phyloP scores from a whole-genome alignment of 1,140 invertebrate species.

The Brachionus manjavacas region DNA sequence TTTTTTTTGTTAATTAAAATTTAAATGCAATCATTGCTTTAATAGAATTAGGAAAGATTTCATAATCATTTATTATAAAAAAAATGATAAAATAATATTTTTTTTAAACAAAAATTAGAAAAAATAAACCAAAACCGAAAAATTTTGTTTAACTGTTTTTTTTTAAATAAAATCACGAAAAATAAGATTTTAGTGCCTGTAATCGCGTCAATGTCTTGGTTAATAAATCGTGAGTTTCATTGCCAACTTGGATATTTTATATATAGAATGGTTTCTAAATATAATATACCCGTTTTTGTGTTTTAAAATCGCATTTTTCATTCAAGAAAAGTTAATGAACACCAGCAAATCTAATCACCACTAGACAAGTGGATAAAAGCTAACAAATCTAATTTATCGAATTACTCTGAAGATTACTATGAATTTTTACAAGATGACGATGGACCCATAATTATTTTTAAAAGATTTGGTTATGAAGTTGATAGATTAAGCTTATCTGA shows the following conservation, averaged over 20 bases:
- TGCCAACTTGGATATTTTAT: slow-evolving; percentile 15
- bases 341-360: neutral
- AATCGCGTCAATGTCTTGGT: neutral
- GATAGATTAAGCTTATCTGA: neutral
- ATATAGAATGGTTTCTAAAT: slow-evolving; percentile 28
- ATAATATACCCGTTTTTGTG: neutral
- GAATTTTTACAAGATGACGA: neutral
- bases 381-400: neutral
- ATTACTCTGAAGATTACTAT: neutral
- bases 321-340: neutral
- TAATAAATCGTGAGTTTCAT: neutral
- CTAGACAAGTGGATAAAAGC: neutral
- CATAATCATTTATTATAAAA: neutral
- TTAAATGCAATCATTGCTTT: neutral
- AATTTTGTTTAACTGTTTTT: neutral
- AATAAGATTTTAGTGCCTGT: neutral
- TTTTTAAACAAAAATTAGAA: too few relatives aligned
- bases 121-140: neutral
- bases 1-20: neutral
- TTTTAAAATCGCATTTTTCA: neutral
- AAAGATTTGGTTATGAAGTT: neutral
- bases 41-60: neutral
- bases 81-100: too few relatives aligned
- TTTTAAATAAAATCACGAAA: neutral
- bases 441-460: neutral